Base-by-base conservation (phyloP, 2,888 invertebrate genomes). In the Ectemnius continuus region DNA sequence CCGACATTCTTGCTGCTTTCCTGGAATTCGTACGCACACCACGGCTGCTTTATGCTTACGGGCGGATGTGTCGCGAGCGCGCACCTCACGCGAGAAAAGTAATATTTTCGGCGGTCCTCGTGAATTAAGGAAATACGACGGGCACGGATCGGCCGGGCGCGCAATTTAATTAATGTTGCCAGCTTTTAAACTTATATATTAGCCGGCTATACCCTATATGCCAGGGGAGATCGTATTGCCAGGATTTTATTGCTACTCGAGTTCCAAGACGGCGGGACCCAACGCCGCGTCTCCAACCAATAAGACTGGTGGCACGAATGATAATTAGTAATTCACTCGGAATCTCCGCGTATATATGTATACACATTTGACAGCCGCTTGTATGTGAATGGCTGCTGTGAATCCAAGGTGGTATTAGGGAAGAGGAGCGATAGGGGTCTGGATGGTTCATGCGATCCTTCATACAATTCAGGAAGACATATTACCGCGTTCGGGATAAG, bases 41-140 rank as follows among this genome's bases (percentile, higher is more conserved):
- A 18, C 60, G 67, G 67, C 75, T 81, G 75, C 67, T 82, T 82
- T 80, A 82, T 78, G 76, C 75, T 48, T 75, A 46, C 67, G 73
- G 70, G 70, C 76, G 67, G 52, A 61, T 61, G 61, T 56, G 45
- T 2, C 6, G 52, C 14, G 62, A 48, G n/a, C 20, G 16, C 45
- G 64, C 23, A 6, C 36, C 36, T 36, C 36, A 11, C 36, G 45
- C 47, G 14, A 58, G 57, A 58, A 69, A 78, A 80, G 74, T 80
- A 74, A 82, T 78, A 70, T 78, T 70, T 76, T 66, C 76, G 73
- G 26, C 52, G 61, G 58, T 23, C 57, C 70, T 73, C 78, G 76
- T 76, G 75, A 81, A 77, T 82, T 77, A 77, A 79, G 70, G 72
- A 77, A 73, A 77, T 77, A 79, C 73, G 73, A 65, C 75, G 59